Evolutionary conservation across 2,113 vertebrate genomes (phyloP), one percentile per base, ranked within the genome.

Genomic region (Scatophagus argus): DNA sequence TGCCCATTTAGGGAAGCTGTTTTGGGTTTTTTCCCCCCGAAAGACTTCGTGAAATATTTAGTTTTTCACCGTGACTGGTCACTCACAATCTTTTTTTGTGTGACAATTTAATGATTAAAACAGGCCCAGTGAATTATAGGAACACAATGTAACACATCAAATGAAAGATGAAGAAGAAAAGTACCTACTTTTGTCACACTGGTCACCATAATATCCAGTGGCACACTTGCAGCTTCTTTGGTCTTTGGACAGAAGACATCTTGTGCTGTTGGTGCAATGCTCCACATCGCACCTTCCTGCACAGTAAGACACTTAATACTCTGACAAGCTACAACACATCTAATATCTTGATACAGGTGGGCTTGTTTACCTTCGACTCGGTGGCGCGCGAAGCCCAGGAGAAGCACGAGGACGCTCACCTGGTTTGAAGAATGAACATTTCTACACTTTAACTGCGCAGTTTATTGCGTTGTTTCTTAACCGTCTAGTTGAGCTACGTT

Each of bases 281-380:
- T 86, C 65, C 46, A 93, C 70, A 1, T 87, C 82, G 84, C 94
- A 95, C 43, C 29, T 4, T n/a, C 93, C 94, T 94, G 6, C n/a
- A 32, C 27, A 36, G 21, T 1, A 0, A 21, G 2, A 19, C n/a
- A 19, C 7, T 0, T 16, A 7, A 29, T 5, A 19, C 51, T 2
- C 0, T 0, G 3, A 3, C 3, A 6, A 8, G 19, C 7, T 7
- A 2, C 34, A 29, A 27, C 43, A 55, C 8, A 13, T 0, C 5
- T 10, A 1, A 27, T 23, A 21, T 11, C 25, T 46, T 8, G 6
- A 10, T 1, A 17, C 4, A 3, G 0, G 39, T 0, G 25, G 11
- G 41, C 29, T 9, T 6, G 1, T 77, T 88, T 83, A 95, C 94
- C 94, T 0, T 74, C 27, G 6, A 81, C 87, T 0, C 17, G 3